These are phyloP conservation scores for Burhinus bistriatus DNA, from an alignment of 2,113 vertebrate genomes.

Conservation along the genomic window DNA sequence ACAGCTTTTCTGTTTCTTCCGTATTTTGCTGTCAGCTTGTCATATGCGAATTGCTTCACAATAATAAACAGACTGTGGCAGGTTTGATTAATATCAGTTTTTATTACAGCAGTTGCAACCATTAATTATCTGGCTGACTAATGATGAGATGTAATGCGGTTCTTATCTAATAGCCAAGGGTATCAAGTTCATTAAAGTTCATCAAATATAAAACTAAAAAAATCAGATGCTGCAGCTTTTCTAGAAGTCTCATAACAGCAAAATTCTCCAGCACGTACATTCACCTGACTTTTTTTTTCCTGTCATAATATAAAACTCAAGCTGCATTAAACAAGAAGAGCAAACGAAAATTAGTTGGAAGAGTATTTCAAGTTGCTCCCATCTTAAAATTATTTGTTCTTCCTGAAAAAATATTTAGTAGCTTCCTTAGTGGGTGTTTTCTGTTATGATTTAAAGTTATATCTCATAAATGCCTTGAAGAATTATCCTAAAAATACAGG, in stretches of 20 bases:
- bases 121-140: slow-evolving; percentile 69
- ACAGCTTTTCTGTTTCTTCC: neutral
- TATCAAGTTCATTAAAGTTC: slow-evolving; percentile 68
- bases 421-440: slow-evolving; percentile 68
- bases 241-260: neutral
- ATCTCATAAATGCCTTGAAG: slow-evolving; percentile 54
- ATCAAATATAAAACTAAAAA: slow-evolving; percentile 29
- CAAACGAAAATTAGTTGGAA: slow-evolving; percentile 43
- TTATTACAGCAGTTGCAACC: slow-evolving; percentile 58
- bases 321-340: neutral
- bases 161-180: slow-evolving; percentile 47
- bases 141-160: slow-evolving; percentile 21
- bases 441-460: slow-evolving; percentile 66
- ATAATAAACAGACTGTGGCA: slow-evolving; percentile 42
- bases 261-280: neutral
- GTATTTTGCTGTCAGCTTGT: slow-evolving; percentile 45
- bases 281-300: neutral
- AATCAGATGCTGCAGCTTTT: neutral
- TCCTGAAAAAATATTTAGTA: slow-evolving; percentile 54
- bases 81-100: slow-evolving; percentile 57
- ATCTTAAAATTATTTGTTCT: slow-evolving; percentile 50
- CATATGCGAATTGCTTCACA: neutral
- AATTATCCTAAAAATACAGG: slow-evolving; percentile 57
- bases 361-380: slow-evolving; percentile 11
- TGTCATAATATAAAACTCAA: neutral